Evolutionary conservation across 2,888 invertebrate genomes (phyloP), one percentile per base, ranked within the genome.

Genomic region (Aelia acuminata): DNA sequence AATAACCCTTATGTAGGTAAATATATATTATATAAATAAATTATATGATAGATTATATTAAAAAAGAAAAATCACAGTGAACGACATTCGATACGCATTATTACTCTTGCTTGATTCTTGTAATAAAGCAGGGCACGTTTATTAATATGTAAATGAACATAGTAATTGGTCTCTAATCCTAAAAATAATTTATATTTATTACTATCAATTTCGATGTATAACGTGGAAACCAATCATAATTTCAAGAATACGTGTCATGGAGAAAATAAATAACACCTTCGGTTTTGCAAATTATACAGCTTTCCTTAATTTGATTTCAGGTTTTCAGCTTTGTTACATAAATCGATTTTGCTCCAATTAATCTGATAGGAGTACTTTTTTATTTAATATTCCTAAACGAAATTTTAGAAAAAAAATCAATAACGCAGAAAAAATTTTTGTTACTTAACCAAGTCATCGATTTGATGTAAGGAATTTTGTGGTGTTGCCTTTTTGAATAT

Each of bases 161-260:
- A 5, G 63, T 35, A 35, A 70, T 31, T 70, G 35, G 35, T 35
- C 63, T 70, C 4, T 35, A 70, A 70, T 35, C 63, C 20, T 70
- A 35, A 22, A 7, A 35, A 20, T 70, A 35, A 31, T 70, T 70
- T 70, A 70, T 35, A 70, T 31, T 70, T 35, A 31, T 35, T 70
- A 18, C 4, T 20, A 31, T 70, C 63, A 31, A 35, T 70, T 70
- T 70, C 20, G 63, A 70, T 3, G 63, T 35, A 5, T 35, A 70
- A 70, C 18, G 18, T 70, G 5, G 35, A 70, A 70, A 70, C 63
- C 63, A 35, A 70, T 70, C 63, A 70, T n/a, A 70, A 70, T 70
- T 70, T 26, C 26, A 26, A 22, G 57, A 26, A 26, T 57, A 13
- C 26, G 7, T 57, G 57, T 57, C 8, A 35, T 18, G 31, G 31